Percentiles rank a stretch among this genome's conserved stretches.
Conservation (phyloP, 2,113 vertebrate species). For the Corynorhinus townsendii region DNA sequence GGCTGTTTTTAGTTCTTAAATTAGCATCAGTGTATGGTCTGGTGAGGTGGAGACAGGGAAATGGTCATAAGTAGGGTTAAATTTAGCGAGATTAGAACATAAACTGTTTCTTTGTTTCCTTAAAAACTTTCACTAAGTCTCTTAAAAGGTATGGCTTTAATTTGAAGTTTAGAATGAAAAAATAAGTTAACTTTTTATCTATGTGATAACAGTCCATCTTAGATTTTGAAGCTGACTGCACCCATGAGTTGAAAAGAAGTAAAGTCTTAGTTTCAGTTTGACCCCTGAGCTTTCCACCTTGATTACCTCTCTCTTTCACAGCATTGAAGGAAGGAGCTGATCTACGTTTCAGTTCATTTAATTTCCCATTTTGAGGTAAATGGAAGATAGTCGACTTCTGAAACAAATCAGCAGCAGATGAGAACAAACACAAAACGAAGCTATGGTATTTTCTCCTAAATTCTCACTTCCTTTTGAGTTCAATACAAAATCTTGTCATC, state of each 20-base stretch:
- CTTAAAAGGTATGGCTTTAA: neutral
- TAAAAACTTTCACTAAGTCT: neutral
- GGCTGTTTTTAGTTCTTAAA: neutral
- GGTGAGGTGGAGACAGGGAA: neutral
- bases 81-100: neutral
- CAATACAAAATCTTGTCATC: neutral
- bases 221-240: neutral
- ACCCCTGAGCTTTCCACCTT: neutral
- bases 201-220: neutral
- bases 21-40: neutral
- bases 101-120: neutral
- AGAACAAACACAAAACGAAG: neutral
- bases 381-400: neutral
- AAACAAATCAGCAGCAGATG: neutral
- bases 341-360: neutral
- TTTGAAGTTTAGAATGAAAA: neutral
- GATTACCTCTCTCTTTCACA: neutral
- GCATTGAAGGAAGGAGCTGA: neutral
- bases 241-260: neutral
- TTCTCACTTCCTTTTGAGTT: neutral
- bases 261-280: neutral
- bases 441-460: neutral
- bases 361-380: conserved; percentile 34
- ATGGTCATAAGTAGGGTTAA: neutral
- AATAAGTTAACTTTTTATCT: neutral